Base-by-base conservation (phyloP, 1,140 invertebrate genomes). In the Solen grandis region DNA sequence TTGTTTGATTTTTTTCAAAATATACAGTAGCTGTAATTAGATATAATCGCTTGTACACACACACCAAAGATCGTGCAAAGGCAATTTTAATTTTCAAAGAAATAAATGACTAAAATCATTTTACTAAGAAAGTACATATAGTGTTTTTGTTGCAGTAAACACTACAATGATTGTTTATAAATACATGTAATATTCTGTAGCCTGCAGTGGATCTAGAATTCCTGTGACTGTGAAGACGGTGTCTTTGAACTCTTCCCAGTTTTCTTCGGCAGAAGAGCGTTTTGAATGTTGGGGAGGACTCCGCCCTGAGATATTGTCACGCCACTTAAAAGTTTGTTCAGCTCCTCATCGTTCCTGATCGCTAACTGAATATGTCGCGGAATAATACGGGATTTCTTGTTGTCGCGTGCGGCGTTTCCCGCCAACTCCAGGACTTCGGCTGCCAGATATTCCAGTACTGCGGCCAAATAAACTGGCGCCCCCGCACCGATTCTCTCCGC, bases 361-460 rank as follows among this genome's bases (percentile, higher is more conserved):
- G 89, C 88, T 38, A 90, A 55, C 73, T 89, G 88, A 16, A 88
- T 60, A 72, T 90, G 89, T 65, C 88, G 75, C 16, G 87, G 87
- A 50, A 86, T 86, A n/a, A 88, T 88, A n/a, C 84, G 68, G 14
- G 60, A 41, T 22, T 82, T 93, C 81, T 94, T 94, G 87, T 94
- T 93, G 87, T 94, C 93, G 35, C 93, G 88, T 0, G 96, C 96
- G 13, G 95, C 95, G 83, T 96, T 96, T 1, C 95, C 95, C 27
- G 96, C 95, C 90, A 94, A 91, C 80, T 94, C 93, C 22, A 93
- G 84, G 63, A 75, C 92, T 84, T 94, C 93, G n/a, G n/a, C n/a
- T n/a, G n/a, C n/a, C n/a, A n/a, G n/a, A n/a, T n/a, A n/a, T n/a
- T n/a, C n/a, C n/a, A n/a, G n/a, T n/a, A n/a, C n/a, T n/a, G n/a